Conservation (phyloP, 2,888 invertebrate species). For the Zelleria hepariella region DNA sequence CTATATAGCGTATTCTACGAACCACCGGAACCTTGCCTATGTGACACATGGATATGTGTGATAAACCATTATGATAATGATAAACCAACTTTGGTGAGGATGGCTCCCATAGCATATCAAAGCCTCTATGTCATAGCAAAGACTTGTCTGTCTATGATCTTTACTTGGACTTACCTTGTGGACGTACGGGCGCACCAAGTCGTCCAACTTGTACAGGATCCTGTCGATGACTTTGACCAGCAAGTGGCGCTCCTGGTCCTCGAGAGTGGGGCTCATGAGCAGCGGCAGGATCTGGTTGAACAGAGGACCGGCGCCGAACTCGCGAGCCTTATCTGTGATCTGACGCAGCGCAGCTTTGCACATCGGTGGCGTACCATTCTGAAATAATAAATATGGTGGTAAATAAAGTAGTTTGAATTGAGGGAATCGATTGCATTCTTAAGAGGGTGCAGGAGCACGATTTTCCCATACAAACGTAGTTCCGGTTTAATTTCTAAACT, state of each 20-base stretch:
- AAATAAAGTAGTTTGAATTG: not conserved
- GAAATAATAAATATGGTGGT: slow-evolving; percentile 1
- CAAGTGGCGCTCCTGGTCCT: slow-evolving; percentile 99
- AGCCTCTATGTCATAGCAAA: no score
- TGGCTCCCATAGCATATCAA: no score
- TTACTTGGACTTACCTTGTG: slow-evolving; percentile 82
- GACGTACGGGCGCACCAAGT: slow-evolving; percentile 98
- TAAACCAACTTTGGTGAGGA: no score
- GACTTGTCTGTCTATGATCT: no score
- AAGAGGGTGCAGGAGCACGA: no score
- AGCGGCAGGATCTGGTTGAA: slow-evolving; percentile 99
- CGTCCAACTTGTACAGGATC: slow-evolving; percentile 97
- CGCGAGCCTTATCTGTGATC: slow-evolving; percentile 98
- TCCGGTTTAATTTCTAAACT: no score
- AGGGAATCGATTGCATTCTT: no score
- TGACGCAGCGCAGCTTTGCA: slow-evolving; percentile 97
- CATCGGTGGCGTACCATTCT: slow-evolving; percentile 99
- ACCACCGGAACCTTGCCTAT: no score
- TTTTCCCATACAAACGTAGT: no score
- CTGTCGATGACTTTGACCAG: slow-evolving; percentile 99
- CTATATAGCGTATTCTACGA: no score
- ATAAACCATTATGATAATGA: no score
- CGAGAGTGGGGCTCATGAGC: slow-evolving; percentile 99
- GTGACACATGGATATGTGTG: no score
- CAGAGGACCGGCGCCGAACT: slow-evolving; percentile 97